These are phyloP conservation scores for Garra rufa DNA, from an alignment of 2,113 vertebrate species.

Conservation along the genomic window DNA sequence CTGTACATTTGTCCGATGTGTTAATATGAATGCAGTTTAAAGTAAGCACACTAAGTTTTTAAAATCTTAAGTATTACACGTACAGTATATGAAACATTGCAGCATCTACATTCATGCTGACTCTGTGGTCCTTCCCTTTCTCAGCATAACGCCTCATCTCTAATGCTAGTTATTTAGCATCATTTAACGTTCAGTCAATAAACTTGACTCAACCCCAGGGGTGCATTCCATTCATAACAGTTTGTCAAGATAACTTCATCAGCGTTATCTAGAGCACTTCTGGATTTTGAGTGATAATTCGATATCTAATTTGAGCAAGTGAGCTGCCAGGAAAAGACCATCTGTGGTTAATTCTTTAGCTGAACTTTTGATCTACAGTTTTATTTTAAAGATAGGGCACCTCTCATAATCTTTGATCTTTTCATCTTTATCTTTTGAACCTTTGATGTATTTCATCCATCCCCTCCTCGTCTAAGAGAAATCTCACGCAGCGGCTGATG, in stretches of 20 bases:
- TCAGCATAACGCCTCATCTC: neutral
- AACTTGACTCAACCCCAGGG: neutral
- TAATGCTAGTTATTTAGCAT: neutral
- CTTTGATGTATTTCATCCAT: slow-evolving; percentile 28
- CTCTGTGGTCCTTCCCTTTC: neutral
- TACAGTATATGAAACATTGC: neutral
- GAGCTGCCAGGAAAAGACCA: slow-evolving; percentile 16
- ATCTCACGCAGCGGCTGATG: slow-evolving; percentile 17
- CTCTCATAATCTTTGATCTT: slow-evolving; percentile 14
- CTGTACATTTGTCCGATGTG: no score
- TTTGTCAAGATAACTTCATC: neutral
- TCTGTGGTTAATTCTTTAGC: slow-evolving; percentile 40
- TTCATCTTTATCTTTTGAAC: slow-evolving; percentile 42
- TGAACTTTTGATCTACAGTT: slow-evolving; percentile 30
- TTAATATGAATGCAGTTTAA: neutral
- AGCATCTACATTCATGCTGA: neutral
- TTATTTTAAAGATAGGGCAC: slow-evolving; percentile 16
- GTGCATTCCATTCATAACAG: neutral
- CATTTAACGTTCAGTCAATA: neutral
- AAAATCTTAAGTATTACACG: neutral
- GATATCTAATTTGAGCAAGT: slow-evolving; percentile 15
- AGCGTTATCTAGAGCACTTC: slow-evolving; percentile 4
- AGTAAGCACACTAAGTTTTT: neutral
- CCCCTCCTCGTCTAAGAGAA: neutral
- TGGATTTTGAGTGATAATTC: slow-evolving; percentile 23